A percentile compares a stretch with the other conserved stretches of the same genome.
These are phyloP conservation scores for Sesamia inferens DNA, from an alignment of 2,888 invertebrate genomes.

Conservation along the genomic window DNA sequence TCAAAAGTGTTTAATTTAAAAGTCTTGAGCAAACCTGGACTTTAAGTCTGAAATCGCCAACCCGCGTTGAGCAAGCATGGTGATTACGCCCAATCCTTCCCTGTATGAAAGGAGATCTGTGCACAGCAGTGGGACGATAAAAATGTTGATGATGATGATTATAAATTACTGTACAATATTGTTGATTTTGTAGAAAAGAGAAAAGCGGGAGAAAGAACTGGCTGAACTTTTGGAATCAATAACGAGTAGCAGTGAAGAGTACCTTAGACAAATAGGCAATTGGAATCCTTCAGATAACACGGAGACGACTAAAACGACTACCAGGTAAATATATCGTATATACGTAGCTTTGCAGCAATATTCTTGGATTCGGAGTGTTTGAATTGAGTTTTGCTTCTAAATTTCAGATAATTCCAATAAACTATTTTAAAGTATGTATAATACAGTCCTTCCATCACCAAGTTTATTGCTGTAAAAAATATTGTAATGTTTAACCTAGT, in stretches of 20 bases:
- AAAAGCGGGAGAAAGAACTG: slow-evolving; percentile 73
- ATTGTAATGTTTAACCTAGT: too few relatives aligned
- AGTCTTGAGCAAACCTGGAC: too few relatives aligned
- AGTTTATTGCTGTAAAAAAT: too few relatives aligned
- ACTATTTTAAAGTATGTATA: background rate
- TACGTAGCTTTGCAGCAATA: background rate
- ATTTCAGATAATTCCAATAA: background rate
- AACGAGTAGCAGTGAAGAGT: slow-evolving; percentile 85
- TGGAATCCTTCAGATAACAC: slow-evolving; percentile 80
- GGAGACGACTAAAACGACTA: slow-evolving; percentile 75
- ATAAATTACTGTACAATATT: background rate
- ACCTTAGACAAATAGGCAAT: slow-evolving; percentile 80
- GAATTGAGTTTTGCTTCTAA: too few relatives aligned
- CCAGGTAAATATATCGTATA: slow-evolving; percentile 71
- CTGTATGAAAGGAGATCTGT: too few relatives aligned
- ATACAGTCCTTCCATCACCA: too few relatives aligned
- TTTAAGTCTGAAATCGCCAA: too few relatives aligned
- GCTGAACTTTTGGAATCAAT: slow-evolving; percentile 82
- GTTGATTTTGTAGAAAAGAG: slow-evolving; percentile 41
- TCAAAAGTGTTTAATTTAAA: background rate
- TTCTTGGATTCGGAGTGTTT: too few relatives aligned
- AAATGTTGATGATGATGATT: too few relatives aligned
- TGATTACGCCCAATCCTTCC: too few relatives aligned
- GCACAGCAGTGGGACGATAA: too few relatives aligned
- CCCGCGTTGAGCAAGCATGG: too few relatives aligned